Evolutionary conservation across 92 coral and sea anemone genomes (phyloP), one percentile per base, ranked within the genome.

Genomic region (Blastomussa wellsi): DNA sequence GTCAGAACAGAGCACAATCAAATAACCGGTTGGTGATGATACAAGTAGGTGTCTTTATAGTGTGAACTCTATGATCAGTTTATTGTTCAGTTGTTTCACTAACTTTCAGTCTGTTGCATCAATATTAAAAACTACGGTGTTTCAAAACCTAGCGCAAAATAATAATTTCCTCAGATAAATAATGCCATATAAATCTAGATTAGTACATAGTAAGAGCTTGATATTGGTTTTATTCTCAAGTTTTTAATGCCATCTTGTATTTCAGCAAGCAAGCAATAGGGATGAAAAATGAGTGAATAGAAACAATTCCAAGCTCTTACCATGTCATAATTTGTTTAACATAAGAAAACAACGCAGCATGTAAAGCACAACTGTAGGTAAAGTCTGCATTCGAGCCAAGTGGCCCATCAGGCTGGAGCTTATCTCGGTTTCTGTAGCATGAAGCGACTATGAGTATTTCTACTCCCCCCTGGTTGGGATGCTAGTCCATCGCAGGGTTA

Each of bases 1-100:
- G 89, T 70, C 74, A 85, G 77, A 16, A 64, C 57, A 84, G 88
- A 74, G 78, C 26, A 74, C 15, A 76, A 7, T 29, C 80, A 76
- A 76, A 20, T 26, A 76, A 76, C 41, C 65, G 65, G 81, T 52
- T 39, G 53, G 78, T 73, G 24, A 73, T 73, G 78, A 73, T 73
- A 7, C 36, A 51, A n/a, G 77, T 72, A 44, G 77, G 77, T 72
- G 77, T 8, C 48, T 72, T 44, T 72, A 72, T 72, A 72, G 24
- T 72, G n/a, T 72, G 77, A 72, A 72, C 51, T 72, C 5, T 72
- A 72, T 36, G 48, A 35, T 72, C 77, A 72, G 77, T 72, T 72
- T 72, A 44, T 42, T 72, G 53, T 72, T 72, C 77, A 72, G 36
- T 35, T 72, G 77, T n/a, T n/a, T n/a, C n/a, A n/a, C n/a, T n/a